These are phyloP conservation scores for Eriocheir sinensis DNA, from an alignment of 1,140 invertebrate species.

Conservation along the genomic window DNA sequence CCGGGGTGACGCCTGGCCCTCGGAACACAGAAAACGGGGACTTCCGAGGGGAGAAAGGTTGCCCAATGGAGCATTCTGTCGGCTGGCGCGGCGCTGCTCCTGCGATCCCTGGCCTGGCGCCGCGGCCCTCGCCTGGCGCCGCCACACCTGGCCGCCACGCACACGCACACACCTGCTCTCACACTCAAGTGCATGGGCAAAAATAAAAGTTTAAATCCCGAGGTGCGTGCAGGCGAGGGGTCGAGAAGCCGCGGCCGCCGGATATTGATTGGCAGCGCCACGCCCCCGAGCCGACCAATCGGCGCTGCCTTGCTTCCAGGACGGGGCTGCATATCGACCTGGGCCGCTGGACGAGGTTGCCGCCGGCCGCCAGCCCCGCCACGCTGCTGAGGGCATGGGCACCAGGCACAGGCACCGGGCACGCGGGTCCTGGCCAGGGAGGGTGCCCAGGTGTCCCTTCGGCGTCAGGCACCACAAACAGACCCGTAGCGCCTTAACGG, in stretches of 20 bases:
- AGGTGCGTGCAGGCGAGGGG: neutral
- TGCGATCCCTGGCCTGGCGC: too few species aligned
- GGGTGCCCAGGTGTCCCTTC: neutral
- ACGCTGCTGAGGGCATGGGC: neutral
- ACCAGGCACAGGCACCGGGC: neutral
- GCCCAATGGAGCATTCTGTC: slow-evolving; percentile 32
- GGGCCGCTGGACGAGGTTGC: neutral
- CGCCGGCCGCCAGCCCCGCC: neutral
- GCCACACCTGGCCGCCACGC: neutral
- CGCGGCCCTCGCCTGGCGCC: neutral
- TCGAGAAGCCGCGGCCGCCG: slow-evolving; percentile 41
- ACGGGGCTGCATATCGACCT: slow-evolving; percentile 27
- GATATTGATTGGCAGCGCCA: slow-evolving; percentile 63
- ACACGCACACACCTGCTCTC: neutral
- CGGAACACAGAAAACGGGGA: slow-evolving; percentile 65
- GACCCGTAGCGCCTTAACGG: too few species aligned
- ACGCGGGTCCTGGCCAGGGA: too few species aligned
- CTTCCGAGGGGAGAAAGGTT: slow-evolving; percentile 48
- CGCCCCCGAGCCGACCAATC: neutral
- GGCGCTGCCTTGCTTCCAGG: neutral
- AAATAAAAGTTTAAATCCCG: neutral
- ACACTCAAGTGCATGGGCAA: neutral
- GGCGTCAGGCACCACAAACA: neutral
- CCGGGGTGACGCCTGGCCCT: neutral
- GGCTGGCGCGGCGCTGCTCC: neutral